A percentile compares a stretch with the other conserved stretches of the same genome.
These are phyloP conservation scores for Littorina saxatilis DNA, from an alignment of 1,140 invertebrate species.

Conservation along the genomic window DNA sequence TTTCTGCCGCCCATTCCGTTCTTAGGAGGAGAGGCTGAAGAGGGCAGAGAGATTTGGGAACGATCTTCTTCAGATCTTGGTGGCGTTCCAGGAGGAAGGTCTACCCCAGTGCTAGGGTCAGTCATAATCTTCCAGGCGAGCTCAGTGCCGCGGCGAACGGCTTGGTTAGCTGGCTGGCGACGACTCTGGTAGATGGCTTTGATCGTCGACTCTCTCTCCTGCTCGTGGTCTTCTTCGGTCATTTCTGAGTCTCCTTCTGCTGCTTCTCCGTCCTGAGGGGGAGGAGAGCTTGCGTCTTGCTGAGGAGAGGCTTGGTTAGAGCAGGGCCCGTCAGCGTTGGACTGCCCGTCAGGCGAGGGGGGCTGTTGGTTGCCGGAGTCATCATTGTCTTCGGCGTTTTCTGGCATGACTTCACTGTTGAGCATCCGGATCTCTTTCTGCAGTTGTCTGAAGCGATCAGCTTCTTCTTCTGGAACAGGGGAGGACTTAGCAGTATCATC, in stretches of 20 bases:
- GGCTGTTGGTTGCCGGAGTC: background rate
- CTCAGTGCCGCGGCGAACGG: conserved; percentile 60
- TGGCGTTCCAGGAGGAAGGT: conserved; percentile 3
- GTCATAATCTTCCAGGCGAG: conserved; percentile 66
- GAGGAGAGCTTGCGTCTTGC: background rate
- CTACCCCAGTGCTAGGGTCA: conserved; percentile 46
- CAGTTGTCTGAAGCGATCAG: conserved; percentile 41
- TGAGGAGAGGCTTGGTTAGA: background rate
- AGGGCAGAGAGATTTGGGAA: background rate
- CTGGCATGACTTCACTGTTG: conserved; percentile 36
- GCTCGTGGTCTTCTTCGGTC: conserved; percentile 21
- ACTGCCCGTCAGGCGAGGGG: background rate
- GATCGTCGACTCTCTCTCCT: conserved; percentile 38
- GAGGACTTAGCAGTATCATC: conserved; percentile 13
- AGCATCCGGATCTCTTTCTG: conserved; percentile 40
- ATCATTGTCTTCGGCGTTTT: background rate
- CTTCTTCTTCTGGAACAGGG: background rate
- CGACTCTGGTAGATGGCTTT: conserved; percentile 45
- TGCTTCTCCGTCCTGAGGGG: conserved; percentile 22
- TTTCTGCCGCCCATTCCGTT: background rate
- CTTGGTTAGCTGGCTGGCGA: conserved; percentile 44
- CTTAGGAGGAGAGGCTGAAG: background rate
- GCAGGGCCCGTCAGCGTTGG: background rate
- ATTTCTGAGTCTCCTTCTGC: background rate
- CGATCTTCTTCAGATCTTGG: conserved; percentile 20